Base-by-base conservation (phyloP, 2,113 vertebrate species). In the Podilymbus podiceps region DNA sequence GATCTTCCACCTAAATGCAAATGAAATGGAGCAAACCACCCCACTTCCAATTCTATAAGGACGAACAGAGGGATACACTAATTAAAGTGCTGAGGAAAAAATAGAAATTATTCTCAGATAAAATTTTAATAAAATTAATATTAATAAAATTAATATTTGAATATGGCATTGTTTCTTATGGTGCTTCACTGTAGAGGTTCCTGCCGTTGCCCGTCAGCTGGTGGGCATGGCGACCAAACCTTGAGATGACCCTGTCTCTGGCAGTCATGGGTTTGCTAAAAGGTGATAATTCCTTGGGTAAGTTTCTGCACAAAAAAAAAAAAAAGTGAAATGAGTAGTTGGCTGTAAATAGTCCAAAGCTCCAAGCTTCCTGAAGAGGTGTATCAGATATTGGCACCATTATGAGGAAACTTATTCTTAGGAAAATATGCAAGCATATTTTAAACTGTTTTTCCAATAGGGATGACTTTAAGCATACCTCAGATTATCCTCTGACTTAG, bases 151-250 rank as follows among this genome's bases (percentile, higher is more conserved):
- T 38, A 38, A 38, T 14, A 22, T 21, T 52, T 21, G n/a, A 22
- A 19, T 12, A 4, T 8, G 23, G 40, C 7, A 53, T 38, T 87
- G 59, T 18, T 9, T 8, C 4, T 19, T 12, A 40, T 5, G 58
- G 15, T 28, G 50, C 50, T n/a, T 47, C 30, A 4, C 35, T 44
- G 0, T 3, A 15, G 35, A 44, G 40, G 46, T 19, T 52, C 42
- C 53, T 0, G 11, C 19, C 30, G 0, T 11, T 12, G 63, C 53
- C 52, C 46, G 17, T 33, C 25, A 52, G 17, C 8, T 31, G 52
- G 38, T 1, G 24, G 31, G 44, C 28, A 5, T 4, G 7, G 49
- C 3, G 5, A 3, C 2, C 9, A 35, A 10, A 2, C 12, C 11
- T 24, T 22, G 5, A 10, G 60, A 9, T 6, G 44, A 50, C 9